Evolutionary conservation across 1,140 invertebrate genomes (phyloP).

Genomic region (Streblospio benedicti): DNA sequence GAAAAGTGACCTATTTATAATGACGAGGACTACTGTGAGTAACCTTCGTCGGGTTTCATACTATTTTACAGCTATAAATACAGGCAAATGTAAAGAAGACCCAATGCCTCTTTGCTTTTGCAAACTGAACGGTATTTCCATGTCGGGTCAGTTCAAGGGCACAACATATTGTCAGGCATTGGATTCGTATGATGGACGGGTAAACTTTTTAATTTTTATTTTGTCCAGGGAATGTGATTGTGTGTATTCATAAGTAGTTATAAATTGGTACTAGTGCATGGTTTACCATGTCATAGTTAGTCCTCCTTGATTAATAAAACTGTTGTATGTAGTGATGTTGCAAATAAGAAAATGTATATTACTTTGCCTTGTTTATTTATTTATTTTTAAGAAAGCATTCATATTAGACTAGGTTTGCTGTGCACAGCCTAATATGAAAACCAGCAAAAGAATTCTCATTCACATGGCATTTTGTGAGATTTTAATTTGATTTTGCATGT

Average conservation of each 20-base stretch:
- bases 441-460: no score
- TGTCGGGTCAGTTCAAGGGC: slow-evolving; percentile 26
- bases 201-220: slow-evolving; percentile 20
- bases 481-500: no score
- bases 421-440: neutral
- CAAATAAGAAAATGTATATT: neutral
- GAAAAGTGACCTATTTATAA: no score
- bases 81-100: slow-evolving; percentile 28
- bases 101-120: slow-evolving; percentile 40
- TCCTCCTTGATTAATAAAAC: neutral
- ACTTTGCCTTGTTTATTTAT: neutral
- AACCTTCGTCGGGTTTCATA: no score
- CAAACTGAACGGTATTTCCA: slow-evolving; percentile 38
- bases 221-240: neutral
- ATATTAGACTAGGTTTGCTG: neutral
- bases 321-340: neutral
- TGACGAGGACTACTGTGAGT: no score
- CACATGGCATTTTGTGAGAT: no score
- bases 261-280: neutral
- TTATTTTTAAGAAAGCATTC: neutral
- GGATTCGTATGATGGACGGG: slow-evolving; percentile 67
- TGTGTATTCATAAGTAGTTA: neutral
- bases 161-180: slow-evolving; percentile 59
- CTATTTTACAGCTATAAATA: slow-evolving; percentile 16
- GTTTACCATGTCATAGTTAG: neutral